Conservation (phyloP, 2,888 invertebrate species). For the Escarpia spicata region DNA sequence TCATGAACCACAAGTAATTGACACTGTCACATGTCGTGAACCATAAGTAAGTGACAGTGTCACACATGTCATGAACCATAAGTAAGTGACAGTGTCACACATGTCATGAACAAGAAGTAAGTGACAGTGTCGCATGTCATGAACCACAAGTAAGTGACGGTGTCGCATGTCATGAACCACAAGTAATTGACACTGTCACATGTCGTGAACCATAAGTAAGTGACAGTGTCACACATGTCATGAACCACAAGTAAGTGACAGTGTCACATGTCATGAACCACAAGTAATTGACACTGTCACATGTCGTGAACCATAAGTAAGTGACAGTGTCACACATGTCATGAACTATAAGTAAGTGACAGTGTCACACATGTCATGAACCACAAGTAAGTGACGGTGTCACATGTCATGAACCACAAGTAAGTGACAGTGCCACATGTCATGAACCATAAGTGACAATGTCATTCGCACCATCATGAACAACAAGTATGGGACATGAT, state of each 20-base stretch:
- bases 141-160: not conserved
- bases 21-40: slow-evolving; percentile 76
- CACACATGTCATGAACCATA: slow-evolving; percentile 89
- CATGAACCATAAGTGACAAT: slow-evolving; percentile 79
- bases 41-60: slow-evolving; percentile 72
- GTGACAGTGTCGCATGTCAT: not conserved
- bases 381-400: not conserved
- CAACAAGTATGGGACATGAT: too few species aligned
- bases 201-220: not conserved
- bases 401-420: not conserved
- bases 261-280: slow-evolving; percentile 87
- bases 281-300: slow-evolving; percentile 70
- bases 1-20: not conserved
- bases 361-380: not conserved
- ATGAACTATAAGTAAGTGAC: not conserved
- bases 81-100: slow-evolving; percentile 68
- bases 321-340: not conserved
- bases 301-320: not conserved
- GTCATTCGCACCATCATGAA: not conserved
- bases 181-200: not conserved
- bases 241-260: slow-evolving; percentile 81
- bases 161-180: not conserved
- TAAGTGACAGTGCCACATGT: not conserved
- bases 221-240: not conserved
- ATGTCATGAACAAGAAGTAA: not conserved